phyloP scores from a whole-genome alignment of 2,888 invertebrate species.

The Chrysodeixis includens region DNA sequence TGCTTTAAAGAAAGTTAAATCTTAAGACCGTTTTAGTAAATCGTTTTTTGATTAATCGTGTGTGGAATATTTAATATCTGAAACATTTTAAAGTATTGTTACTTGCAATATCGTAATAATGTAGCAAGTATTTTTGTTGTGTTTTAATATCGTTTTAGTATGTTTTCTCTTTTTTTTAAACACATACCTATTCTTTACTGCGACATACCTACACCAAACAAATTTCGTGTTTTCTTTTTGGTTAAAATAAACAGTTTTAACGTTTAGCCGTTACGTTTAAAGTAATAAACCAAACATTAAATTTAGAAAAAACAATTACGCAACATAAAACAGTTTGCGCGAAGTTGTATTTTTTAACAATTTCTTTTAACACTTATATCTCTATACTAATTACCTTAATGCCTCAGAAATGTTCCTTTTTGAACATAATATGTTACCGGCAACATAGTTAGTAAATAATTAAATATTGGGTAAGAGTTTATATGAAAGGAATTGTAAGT shows the following conservation, averaged over 20 bases:
- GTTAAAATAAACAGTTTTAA: too few relatives aligned
- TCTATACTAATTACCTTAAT: not conserved
- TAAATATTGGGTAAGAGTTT: slow-evolving; percentile 35
- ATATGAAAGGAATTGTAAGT: slow-evolving; percentile 29
- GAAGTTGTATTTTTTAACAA: not conserved
- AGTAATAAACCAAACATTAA: not conserved
- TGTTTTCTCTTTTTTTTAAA: too few relatives aligned
- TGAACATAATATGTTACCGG: slow-evolving; percentile 15
- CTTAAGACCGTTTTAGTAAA: not conserved
- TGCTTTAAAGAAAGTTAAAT: slow-evolving; percentile 8
- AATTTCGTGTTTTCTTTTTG: too few relatives aligned
- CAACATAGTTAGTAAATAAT: slow-evolving; percentile 24
- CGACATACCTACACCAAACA: too few relatives aligned
- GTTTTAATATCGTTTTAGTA: too few relatives aligned
- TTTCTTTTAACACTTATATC: not conserved
- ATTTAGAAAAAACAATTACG: not conserved
- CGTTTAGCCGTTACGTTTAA: not conserved
- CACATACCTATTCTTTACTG: too few relatives aligned
- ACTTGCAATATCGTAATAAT: too few relatives aligned
- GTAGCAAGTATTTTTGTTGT: too few relatives aligned
- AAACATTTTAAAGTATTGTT: too few relatives aligned
- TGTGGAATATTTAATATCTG: not conserved
- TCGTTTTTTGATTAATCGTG: not conserved
- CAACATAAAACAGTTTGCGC: not conserved
- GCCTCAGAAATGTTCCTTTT: not conserved